Evolutionary conservation across 2,888 invertebrate genomes (phyloP), one percentile per base, ranked within the genome.

Genomic region (Pachydiplax longipennis): DNA sequence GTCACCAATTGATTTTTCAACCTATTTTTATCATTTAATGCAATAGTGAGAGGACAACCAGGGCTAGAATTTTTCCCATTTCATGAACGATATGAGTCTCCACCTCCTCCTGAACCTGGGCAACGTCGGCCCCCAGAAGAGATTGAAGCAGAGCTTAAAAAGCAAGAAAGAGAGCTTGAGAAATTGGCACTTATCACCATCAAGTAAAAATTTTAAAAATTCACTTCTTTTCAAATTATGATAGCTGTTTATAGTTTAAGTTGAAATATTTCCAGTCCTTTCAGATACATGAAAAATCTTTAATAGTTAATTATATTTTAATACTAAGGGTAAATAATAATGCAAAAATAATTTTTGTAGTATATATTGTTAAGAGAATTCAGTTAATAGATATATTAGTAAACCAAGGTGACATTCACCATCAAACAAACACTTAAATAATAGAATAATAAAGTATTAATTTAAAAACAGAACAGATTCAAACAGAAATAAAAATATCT

Each of bases 71-170:
- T 94, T 80, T 95, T 95, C 31, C 94, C 94, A 0, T 97, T 97
- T 92, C 95, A 95, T 91, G 96, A 96, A 25, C 95, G 95, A 35
- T 97, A 97, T 93, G 95, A 95, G 2, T 96, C 97, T 0, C 97
- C 97, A 0, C 95, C 95, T 0, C 95, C 96, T 0, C 95, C 95
- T 0, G 95, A 96, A 2, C 95, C 96, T 0, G 96, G 96, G 0
- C 95, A 96, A 5, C 95, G 96, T 8, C 95, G 97, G 82, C 95
- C 96, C 37, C 97, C 97, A 0, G 97, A 97, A 94, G 97, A 97
- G 93, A 96, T 97, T 40, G 98, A 98, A 92, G 96, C 96, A 0
- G 97, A 97, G 93, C 95, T 97, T 93, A 96, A 96, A 93, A 95
- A 95, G 92, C 95, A 96, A 40, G 97, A 98, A 92, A 95, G 95